Percentiles rank a stretch among this genome's conserved stretches.
phyloP scores from a whole-genome alignment of 2,888 invertebrate species.

The Cheilosia impressa region DNA sequence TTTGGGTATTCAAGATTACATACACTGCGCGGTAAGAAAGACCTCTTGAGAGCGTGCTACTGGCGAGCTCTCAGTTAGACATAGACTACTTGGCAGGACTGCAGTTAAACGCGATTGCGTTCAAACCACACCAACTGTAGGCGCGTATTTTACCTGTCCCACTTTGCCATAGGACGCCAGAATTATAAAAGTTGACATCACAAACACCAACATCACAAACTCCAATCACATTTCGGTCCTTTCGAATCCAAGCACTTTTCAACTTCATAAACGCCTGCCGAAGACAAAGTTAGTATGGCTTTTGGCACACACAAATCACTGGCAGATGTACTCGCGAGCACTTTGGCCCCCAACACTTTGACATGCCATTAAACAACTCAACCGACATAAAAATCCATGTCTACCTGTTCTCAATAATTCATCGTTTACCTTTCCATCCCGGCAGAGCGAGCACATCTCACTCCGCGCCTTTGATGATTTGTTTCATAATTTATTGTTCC shows the following conservation, averaged over 20 bases:
- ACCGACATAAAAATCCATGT: constrained; percentile 60
- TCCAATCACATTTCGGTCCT: neutral
- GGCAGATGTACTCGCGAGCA: neutral
- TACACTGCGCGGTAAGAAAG: too few species aligned
- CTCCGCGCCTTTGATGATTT: constrained; percentile 48
- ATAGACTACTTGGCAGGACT: too few species aligned
- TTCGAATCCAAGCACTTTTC: neutral
- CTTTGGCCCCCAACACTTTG: constrained; percentile 22
- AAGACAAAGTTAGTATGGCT: neutral
- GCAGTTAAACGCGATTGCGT: too few species aligned
- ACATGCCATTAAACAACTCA: constrained; percentile 62
- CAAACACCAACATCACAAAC: neutral
- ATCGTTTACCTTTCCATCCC: constrained; percentile 10
- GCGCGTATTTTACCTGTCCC: too few species aligned
- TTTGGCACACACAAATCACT: constrained; percentile 53
- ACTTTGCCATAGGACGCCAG: too few species aligned
- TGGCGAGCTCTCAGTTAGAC: too few species aligned
- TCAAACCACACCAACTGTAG: too few species aligned
- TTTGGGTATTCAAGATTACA: too few species aligned
- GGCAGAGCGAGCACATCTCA: neutral
- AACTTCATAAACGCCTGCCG: neutral
- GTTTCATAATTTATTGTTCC: constrained; percentile 64
- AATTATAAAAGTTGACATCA: too few species aligned
- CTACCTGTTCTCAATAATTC: constrained; percentile 68
- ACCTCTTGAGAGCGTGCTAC: too few species aligned